phyloP scores from a whole-genome alignment of 1,140 invertebrate genomes.

The Nebria ingens region DNA sequence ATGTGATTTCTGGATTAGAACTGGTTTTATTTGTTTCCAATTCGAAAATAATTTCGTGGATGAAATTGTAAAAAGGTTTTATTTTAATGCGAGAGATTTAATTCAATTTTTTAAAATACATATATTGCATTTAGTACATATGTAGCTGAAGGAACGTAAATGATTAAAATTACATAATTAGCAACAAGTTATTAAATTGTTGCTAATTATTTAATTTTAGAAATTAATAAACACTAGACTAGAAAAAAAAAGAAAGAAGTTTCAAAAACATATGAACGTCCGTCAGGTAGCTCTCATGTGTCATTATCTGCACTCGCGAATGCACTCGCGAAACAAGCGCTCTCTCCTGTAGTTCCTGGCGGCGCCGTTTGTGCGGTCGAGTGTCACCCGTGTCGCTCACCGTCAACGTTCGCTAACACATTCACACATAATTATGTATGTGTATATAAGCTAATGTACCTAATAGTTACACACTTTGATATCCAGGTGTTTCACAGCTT shows the following conservation, averaged over 20 bases:
- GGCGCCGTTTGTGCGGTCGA: not conserved
- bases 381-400: not conserved
- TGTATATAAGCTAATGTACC: not conserved
- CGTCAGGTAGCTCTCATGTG: not conserved
- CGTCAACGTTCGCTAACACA: not conserved
- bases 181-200: not conserved
- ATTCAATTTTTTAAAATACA: not conserved
- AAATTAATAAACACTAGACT: not conserved
- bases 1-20: not conserved
- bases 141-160: not conserved
- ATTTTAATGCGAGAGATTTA: not conserved
- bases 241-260: slow-evolving; percentile 1
- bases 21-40: not conserved
- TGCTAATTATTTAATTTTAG: too few relatives aligned
- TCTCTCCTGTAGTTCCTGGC: not conserved
- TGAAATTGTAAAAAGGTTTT: not conserved
- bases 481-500: too few relatives aligned
- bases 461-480: not conserved
- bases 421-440: not conserved
- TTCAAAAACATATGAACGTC: too few relatives aligned
- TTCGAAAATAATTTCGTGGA: not conserved
- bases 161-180: not conserved
- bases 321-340: not conserved
- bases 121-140: not conserved
- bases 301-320: not conserved